Evolutionary conservation across 2,797 vertebrate genomes (phyloP).

Genomic region (Acanthiza pusilla): DNA sequence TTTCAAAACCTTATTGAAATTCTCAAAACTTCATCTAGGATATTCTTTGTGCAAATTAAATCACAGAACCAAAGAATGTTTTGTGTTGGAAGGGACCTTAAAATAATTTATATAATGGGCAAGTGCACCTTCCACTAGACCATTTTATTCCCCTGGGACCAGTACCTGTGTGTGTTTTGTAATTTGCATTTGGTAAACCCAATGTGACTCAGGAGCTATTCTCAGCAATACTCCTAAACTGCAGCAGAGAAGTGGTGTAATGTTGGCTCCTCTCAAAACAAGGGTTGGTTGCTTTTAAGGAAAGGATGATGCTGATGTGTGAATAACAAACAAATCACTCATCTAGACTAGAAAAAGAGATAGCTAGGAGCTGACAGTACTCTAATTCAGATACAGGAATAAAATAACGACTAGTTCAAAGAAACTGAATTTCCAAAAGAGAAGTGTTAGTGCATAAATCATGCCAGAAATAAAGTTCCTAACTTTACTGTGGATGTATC

Average conservation of each 20-base stretch:
- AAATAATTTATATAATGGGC: background rate
- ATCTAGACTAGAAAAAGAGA: background rate
- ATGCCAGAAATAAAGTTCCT: background rate
- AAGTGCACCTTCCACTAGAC: background rate
- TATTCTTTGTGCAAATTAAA: background rate
- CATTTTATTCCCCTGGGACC: background rate
- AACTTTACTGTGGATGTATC: background rate
- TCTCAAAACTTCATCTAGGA: background rate
- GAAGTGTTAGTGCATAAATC: background rate
- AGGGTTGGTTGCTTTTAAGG: background rate
- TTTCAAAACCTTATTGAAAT: background rate
- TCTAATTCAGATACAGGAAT: background rate
- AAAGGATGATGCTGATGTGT: background rate
- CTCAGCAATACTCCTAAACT: background rate
- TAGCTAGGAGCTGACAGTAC: background rate
- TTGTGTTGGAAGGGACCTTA: background rate
- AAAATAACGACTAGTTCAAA: background rate
- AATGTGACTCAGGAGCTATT: background rate
- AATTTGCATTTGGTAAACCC: background rate
- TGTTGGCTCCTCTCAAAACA: background rate
- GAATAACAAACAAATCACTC: background rate
- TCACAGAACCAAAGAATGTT: background rate
- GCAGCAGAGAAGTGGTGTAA: background rate
- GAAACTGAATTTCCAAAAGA: background rate
- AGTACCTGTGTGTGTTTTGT: background rate